Base-by-base conservation (phyloP, 2,797 vertebrate genomes). In the Atherinosoma microstoma region DNA sequence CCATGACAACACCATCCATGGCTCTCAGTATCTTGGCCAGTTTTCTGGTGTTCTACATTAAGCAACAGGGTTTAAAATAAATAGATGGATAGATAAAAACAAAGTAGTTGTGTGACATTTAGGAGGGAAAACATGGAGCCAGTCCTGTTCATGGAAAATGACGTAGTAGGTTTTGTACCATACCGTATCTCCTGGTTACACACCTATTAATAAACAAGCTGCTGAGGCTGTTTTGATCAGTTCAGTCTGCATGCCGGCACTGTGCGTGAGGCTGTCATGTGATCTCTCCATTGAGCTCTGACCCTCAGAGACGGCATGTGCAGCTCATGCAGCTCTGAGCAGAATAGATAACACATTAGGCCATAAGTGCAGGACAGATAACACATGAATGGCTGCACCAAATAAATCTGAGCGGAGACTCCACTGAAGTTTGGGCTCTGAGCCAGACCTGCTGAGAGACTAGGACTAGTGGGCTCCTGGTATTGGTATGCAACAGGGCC, bases 121-220 rank as follows among this genome's bases (percentile, higher is more conserved):
- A 40, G 38, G 7, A 49, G 47, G 22, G 9, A 20, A 34, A 61
- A 32, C 35, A 63, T 35, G 11, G 36, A 40, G 29, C 36, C 16
- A 13, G 27, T 35, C 11, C 22, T n/a, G 20, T 3, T 3, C 7
- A 9, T 35, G 9, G 75, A 74, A 76, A 71, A 63, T n/a, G 24
- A 59, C 36, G 54, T 2, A 34, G 1, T 57, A 24, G 54, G 54
- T 69, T 65, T 13, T 54, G 62, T 20, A 8, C 49, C 53, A 34
- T 36, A 67, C 20, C 61, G 30, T 4, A 54, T n/a, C 16, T 8
- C 49, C 38, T 16, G 24, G 64, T 47, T 66, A 70, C 67, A 34
- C 13, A 12, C 34, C 27, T 84, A 80, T 83, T 70, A 75, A 79
- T 76, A 79, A 75, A 59, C 60, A 64, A 27, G 58, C 56, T 22